Percentiles rank a stretch among this genome's conserved stretches.
These are phyloP conservation scores for Sebastes vulpes DNA, from an alignment of 2,797 vertebrate genomes.

Conservation along the genomic window DNA sequence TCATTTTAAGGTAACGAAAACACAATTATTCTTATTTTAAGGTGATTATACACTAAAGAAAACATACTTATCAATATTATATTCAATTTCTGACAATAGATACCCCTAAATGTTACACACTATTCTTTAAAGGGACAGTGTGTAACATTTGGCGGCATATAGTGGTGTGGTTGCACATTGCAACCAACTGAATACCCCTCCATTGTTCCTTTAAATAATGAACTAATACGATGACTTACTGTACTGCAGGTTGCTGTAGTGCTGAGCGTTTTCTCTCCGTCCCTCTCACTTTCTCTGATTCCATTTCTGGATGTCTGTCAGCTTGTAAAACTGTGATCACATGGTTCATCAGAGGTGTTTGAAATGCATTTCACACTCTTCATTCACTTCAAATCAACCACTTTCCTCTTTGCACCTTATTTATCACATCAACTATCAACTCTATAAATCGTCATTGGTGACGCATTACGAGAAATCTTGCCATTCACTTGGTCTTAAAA, in stretches of 20 bases:
- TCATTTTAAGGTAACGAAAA: too few relatives aligned
- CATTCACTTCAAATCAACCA: not conserved
- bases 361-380: constrained; percentile 22
- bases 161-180: too few relatives aligned
- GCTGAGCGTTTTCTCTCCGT: not conserved
- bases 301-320: constrained; percentile 19
- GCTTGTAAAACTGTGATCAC: constrained; percentile 16
- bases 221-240: not conserved
- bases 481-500: not conserved
- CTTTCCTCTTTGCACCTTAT: not conserved
- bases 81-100: too few relatives aligned
- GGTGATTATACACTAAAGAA: too few relatives aligned
- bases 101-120: too few relatives aligned
- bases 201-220: not conserved
- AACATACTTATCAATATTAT: too few relatives aligned
- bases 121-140: too few relatives aligned
- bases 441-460: not conserved
- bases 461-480: not conserved
- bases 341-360: constrained; percentile 5
- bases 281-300: not conserved
- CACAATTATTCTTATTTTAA: too few relatives aligned
- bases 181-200: too few relatives aligned
- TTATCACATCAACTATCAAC: not conserved
- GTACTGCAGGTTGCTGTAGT: not conserved
- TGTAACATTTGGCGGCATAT: too few relatives aligned